Evolutionary conservation across 2,888 invertebrate genomes (phyloP), one percentile per base, ranked within the genome.

Genomic region (Drosophila setosimentum): DNA sequence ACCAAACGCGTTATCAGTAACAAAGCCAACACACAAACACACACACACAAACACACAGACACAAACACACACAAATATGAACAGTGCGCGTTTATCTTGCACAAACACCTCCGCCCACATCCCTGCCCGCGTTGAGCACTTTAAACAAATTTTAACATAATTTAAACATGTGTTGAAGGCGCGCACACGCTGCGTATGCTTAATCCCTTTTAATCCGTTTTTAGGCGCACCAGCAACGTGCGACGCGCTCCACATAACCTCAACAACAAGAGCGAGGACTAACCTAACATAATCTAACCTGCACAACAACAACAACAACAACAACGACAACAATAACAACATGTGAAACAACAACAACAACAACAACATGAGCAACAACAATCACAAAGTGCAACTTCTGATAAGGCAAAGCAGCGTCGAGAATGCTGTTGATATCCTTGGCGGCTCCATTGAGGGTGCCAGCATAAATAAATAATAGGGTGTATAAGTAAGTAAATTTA

Each of bases 131-230:
- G 27, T 4, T 33, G 8, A 16, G 27, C 42, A 55, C 83, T 85
- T 77, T 78, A 80, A 88, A 76, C 90, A 90, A 89, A 90, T 86
- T 85, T 85, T 83, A 86, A 88, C 88, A 85, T 90, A 85, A 85
- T 85, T 85, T 85, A 86, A 85, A 83, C 85, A 85, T 85, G 85
- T 85, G 90, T 85, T 88, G 88, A 73, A 67, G 66, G 53, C 83
- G 83, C 55, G 55, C 87, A 85, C 83, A 86, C 85, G 69, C 81
- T 88, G 84, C 84, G 90, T 85, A 88, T 86, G 67, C 90, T 86
- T 85, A 85, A 85, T 85, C 76, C 85, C 60, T 73, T 88, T 83
- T 85, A 85, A 85, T 85, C 89, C 85, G 86, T 76, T 83, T 85
- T 85, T 88, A 82, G 79, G 79, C 82, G 71, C 76, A 50, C 35